phyloP scores from a whole-genome alignment of 2,888 invertebrate genomes.

The Halictus quadricinctus region DNA sequence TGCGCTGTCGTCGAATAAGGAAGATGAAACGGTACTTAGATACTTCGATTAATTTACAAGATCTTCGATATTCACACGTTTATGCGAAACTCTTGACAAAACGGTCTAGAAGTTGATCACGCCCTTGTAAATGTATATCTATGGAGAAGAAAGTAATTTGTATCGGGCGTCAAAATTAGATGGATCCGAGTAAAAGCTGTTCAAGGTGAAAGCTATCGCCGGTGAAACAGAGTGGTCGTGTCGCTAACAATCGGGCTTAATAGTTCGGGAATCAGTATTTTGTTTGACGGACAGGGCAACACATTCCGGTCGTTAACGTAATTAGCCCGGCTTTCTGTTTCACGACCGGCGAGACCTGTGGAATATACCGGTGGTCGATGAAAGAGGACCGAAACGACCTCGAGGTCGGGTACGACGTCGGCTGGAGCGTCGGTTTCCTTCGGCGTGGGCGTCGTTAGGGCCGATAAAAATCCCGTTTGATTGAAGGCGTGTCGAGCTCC shows the following conservation, averaged over 20 bases:
- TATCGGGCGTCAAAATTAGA: background rate
- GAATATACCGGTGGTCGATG: slow-evolving; percentile 19
- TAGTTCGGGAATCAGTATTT: slow-evolving; percentile 10
- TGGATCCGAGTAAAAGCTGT: background rate
- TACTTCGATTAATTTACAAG: background rate
- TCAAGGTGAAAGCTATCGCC: background rate
- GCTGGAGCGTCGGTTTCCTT: slow-evolving; percentile 8
- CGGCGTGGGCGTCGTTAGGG: slow-evolving; percentile 57
- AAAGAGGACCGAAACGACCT: slow-evolving; percentile 37
- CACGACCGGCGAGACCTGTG: slow-evolving; percentile 1
- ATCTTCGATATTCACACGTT: background rate
- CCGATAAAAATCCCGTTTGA: slow-evolving; percentile 68
- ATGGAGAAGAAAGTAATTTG: background rate
- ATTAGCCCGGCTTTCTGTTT: slow-evolving; percentile 11
- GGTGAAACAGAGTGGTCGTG: background rate
- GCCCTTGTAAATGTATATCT: no score
- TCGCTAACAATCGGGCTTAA: background rate
- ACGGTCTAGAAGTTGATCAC: no score
- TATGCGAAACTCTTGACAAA: background rate
- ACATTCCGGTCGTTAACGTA: slow-evolving; percentile 1
- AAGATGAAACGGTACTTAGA: background rate
- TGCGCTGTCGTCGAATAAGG: slow-evolving; percentile 1
- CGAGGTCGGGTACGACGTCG: slow-evolving; percentile 14
- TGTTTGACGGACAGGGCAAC: background rate
- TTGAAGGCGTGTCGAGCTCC: slow-evolving; percentile 57